phyloP scores from a whole-genome alignment of 2,797 vertebrate genomes.

The Sebastes goodei region DNA sequence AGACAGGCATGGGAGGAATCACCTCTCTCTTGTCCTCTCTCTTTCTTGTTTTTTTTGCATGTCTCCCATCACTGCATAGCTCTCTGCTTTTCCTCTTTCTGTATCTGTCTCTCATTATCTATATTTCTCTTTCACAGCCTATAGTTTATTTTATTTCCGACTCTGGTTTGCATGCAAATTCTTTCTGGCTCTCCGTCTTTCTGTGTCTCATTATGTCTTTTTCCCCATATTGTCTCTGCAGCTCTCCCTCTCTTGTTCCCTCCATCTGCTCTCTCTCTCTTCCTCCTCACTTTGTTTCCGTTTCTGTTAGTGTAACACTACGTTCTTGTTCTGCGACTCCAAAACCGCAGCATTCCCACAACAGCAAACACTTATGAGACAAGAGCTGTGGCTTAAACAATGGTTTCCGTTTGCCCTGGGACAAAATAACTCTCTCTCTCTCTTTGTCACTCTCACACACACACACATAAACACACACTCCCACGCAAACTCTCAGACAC shows the following conservation, averaged over 20 bases:
- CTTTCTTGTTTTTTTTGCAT: neutral
- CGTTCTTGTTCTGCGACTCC: constrained; percentile 55
- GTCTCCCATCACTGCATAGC: neutral
- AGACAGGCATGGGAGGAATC: constrained; percentile 40
- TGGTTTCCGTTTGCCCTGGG: constrained; percentile 70
- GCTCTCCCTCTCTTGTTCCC: constrained; percentile 2
- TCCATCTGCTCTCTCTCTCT: constrained; percentile 16
- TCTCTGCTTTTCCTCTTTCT: neutral
- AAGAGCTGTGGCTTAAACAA: constrained; percentile 72
- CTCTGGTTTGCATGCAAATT: constrained; percentile 25
- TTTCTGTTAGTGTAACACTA: constrained; percentile 35
- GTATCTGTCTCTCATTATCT: neutral
- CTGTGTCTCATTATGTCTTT: constrained; percentile 15
- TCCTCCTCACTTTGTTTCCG: constrained; percentile 27
- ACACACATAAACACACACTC: neutral
- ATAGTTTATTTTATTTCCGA: constrained; percentile 29
- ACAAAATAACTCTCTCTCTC: constrained; percentile 55
- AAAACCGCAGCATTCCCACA: constrained; percentile 70
- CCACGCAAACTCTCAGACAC: constrained; percentile 16
- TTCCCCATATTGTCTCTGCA: neutral
- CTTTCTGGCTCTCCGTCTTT: constrained; percentile 3
- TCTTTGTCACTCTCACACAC: neutral
- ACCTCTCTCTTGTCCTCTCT: constrained; percentile 30
- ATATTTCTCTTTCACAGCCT: neutral
- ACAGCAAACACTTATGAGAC: constrained; percentile 72